Base-by-base conservation (phyloP, 2,888 invertebrate genomes). In the Hirtodrosophila confusa region DNA sequence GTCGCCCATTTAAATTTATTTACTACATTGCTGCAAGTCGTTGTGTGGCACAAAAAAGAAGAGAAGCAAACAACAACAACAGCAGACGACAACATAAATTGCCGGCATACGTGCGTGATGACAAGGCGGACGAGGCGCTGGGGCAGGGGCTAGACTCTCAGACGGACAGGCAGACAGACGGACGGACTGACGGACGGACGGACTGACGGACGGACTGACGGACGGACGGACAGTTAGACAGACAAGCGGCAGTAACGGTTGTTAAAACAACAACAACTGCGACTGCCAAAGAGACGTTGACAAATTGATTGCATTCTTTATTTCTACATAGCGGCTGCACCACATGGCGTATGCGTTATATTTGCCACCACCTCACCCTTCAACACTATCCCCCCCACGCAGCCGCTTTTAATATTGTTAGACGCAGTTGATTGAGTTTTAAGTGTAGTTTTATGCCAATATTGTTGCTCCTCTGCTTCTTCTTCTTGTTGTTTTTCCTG, bases 251-350 rank as follows among this genome's bases (percentile, higher is more conserved):
- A 54, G 67, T 63, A 48, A 62, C 66, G 36, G 43, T 49, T 56
- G 57, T 47, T 24, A 45, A 50, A 51, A 36, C 55, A 67, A 45
- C 40, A 56, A 33, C 37, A 53, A 39, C 27, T 33, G 51, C 27
- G 54, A 47, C 58, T 44, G 33, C 24, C 43, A 47, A 61, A 67
- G 71, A 74, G 79, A 84, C 79, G 71, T 87, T 83, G 86, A 85
- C 86, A 85, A 85, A 88, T 85, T 85, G 85, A 85, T 87, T 83
- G 88, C 88, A 83, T 85, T 86, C 83, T 84, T 85, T 87, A 73
- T 82, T 84, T 82, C 72, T 65, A 72, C 74, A 56, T 61, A 58
- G 66, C 53, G 60, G 66, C 50, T 53, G 69, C 68, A 71, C 54
- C 72, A 84, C 82, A 82, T 69, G 82, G 76, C 73, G 87, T 84